Percentiles rank a stretch among this genome's conserved stretches.
Evolutionary conservation across 2,797 vertebrate species (phyloP).

Genomic region (Schizopygopsis pylzovi): DNA sequence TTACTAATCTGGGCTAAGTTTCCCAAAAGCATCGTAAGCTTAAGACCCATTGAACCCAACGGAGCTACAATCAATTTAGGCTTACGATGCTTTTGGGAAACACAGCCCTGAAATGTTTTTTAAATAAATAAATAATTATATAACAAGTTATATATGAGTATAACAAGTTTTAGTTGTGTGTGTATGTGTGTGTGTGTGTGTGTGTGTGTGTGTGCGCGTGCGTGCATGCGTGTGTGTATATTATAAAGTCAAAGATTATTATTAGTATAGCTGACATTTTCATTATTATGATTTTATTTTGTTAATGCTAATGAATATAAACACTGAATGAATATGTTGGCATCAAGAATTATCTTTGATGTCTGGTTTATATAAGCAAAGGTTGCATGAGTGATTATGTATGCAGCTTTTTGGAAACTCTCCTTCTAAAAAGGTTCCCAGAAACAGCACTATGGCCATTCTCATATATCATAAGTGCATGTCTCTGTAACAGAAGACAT

Average conservation of each 20-base stretch:
- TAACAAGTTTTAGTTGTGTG: neutral
- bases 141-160: neutral
- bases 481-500: conserved; percentile 11
- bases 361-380: neutral
- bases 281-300: neutral
- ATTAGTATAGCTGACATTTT: neutral
- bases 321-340: neutral
- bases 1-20: neutral
- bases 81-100: too few relatives aligned
- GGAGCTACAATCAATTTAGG: too few relatives aligned
- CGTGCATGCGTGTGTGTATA: too few relatives aligned
- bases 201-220: too few relatives aligned
- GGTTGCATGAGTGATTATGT: neutral
- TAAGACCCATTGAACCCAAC: too few relatives aligned
- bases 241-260: neutral
- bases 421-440: neutral
- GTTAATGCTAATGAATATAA: neutral
- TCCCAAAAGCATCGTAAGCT: too few relatives aligned
- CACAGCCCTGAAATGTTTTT: neutral
- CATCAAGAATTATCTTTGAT: conserved; percentile 1
- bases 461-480: neutral
- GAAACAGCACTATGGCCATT: conserved; percentile 20
- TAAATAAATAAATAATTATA: neutral
- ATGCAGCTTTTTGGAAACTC: neutral
- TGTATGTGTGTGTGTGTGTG: too few relatives aligned